Conservation (phyloP, 2,113 vertebrate species). For the Chamaetylas fuelleborni region DNA sequence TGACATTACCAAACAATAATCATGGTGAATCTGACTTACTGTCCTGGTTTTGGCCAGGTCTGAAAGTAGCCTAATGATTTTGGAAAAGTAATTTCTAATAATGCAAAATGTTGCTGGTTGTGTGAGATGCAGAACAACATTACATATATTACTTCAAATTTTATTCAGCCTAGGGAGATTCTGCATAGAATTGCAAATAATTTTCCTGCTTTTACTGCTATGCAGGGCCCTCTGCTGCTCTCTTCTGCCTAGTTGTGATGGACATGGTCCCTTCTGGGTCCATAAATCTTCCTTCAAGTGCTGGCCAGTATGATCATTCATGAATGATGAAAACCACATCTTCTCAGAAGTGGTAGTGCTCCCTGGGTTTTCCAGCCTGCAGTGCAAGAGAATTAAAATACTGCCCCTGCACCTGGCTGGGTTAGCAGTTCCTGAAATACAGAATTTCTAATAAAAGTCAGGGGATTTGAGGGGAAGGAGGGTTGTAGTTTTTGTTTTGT, state of each 20-base stretch:
- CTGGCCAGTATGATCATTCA: not conserved
- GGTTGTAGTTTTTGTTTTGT: not conserved
- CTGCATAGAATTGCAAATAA: not conserved
- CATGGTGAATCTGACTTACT: not conserved
- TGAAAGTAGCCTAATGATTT: constrained; percentile 13
- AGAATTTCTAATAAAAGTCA: not conserved
- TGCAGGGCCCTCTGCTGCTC: not conserved
- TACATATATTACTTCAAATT: constrained; percentile 2
- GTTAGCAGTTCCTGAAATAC: not conserved
- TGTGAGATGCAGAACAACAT: not conserved
- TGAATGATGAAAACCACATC: constrained; percentile 13
- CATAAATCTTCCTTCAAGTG: not conserved
- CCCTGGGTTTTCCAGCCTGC: not conserved
- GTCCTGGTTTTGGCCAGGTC: not conserved
- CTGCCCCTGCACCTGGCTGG: not conserved
- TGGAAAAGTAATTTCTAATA: constrained; percentile 23
- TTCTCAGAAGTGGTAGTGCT: not conserved
- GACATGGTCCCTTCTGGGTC: not conserved
- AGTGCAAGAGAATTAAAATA: not conserved
- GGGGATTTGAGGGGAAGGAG: not conserved
- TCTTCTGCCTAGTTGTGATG: not conserved
- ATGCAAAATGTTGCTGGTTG: not conserved
- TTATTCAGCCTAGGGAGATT: constrained; percentile 22
- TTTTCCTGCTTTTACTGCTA: not conserved
- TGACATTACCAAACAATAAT: not conserved